Conservation (phyloP, 1,140 invertebrate species). For the Bombus haemorrhoidalis region DNA sequence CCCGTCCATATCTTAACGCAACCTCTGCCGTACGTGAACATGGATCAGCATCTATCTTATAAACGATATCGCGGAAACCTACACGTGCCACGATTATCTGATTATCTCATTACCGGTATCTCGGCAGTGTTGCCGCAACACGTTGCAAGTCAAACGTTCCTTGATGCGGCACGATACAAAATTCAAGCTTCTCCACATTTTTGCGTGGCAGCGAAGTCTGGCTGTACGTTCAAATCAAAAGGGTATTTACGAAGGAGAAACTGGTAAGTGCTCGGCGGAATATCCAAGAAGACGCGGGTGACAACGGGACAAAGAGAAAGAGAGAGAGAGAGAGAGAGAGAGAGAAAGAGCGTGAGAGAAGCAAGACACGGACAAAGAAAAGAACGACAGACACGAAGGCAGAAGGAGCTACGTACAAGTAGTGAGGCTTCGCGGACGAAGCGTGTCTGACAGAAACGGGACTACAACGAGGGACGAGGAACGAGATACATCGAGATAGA, state of each 20-base stretch:
- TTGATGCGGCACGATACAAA: neutral
- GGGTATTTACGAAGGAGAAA: conserved; percentile 26
- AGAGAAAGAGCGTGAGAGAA: neutral
- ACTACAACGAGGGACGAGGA: conserved; percentile 26
- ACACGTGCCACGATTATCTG: neutral
- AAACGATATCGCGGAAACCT: conserved; percentile 18
- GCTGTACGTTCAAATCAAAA: neutral
- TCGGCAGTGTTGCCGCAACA: neutral
- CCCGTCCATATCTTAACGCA: neutral
- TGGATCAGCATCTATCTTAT: neutral
- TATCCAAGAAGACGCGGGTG: conserved; percentile 8
- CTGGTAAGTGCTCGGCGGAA: conserved; percentile 15
- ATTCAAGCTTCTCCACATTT: neutral
- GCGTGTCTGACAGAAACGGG: conserved; percentile 35
- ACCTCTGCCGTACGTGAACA: neutral
- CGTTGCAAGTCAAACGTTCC: neutral
- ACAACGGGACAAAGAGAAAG: conserved; percentile 4
- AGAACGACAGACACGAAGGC: conserved; percentile 27
- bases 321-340: neutral
- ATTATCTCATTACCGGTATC: conserved; percentile 22
- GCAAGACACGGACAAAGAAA: conserved; percentile 1
- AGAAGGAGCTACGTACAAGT: conserved; percentile 29
- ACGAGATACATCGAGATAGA: neutral
- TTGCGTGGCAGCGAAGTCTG: neutral
- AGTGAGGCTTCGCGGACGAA: conserved; percentile 28